These are phyloP conservation scores for Eretmochelys imbricata DNA, from an alignment of 2,113 vertebrate species.

Conservation along the genomic window DNA sequence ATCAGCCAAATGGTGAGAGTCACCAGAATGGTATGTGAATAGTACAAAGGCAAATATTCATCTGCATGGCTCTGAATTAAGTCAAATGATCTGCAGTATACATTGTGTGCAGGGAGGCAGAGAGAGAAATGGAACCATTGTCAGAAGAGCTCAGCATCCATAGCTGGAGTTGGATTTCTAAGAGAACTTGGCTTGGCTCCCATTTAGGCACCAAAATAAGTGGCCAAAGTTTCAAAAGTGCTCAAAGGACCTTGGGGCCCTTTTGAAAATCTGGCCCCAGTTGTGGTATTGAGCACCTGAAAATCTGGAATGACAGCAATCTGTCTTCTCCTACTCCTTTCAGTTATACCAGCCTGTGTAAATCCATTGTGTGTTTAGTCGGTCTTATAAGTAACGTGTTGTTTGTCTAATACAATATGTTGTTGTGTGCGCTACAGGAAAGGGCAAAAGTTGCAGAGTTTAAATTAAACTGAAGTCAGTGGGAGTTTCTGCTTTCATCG, in stretches of 20 bases:
- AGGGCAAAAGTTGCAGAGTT: not conserved
- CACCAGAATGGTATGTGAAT: not conserved
- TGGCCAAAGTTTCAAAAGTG: not conserved
- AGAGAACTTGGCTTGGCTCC: not conserved
- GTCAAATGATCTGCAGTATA: not conserved
- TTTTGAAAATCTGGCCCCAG: not conserved
- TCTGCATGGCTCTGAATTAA: not conserved
- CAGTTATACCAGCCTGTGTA: rapidly evolving
- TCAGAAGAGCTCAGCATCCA: not conserved
- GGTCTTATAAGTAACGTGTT: not conserved
- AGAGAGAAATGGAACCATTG: not conserved
- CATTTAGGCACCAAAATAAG: not conserved
- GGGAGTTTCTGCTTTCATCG: not conserved
- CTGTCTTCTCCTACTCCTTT: not conserved
- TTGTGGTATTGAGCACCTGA: not conserved
- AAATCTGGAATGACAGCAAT: not conserved
- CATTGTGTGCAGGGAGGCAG: rapidly evolving
- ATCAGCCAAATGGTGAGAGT: not conserved
- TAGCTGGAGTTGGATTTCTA: not conserved
- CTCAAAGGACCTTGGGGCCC: not conserved
- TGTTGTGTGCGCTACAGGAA: rapidly evolving
- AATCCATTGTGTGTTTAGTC: not conserved
- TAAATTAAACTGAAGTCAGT: not conserved
- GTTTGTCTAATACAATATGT: not conserved
- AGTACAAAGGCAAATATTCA: not conserved